These are phyloP conservation scores for Dasysyrphus albostriatus DNA, from an alignment of 2,888 invertebrate genomes.

Conservation along the genomic window DNA sequence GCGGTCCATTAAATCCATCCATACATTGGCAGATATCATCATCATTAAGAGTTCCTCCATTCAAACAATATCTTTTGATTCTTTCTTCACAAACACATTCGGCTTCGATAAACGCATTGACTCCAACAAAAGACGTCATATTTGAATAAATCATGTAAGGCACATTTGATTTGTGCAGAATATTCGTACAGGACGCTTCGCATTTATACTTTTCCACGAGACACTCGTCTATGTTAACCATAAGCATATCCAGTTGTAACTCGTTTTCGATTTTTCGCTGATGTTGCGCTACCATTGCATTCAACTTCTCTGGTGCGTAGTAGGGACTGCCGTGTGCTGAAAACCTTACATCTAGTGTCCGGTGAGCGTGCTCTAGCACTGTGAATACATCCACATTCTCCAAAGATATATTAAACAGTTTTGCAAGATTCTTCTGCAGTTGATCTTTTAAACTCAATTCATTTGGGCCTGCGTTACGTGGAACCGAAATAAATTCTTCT, in stretches of 20 bases:
- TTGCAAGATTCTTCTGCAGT: constrained; percentile 86
- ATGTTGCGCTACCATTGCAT: constrained; percentile 91
- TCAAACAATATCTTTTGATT: constrained; percentile 87
- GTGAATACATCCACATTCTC: constrained; percentile 97
- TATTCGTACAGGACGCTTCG: constrained; percentile 91
- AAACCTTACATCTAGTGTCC: constrained; percentile 93
- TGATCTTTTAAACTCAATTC: constrained; percentile 82
- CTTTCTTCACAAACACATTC: constrained; percentile 88
- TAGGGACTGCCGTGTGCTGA: constrained; percentile 98
- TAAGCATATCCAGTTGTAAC: constrained; percentile 90
- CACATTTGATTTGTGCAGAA: constrained; percentile 88
- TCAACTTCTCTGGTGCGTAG: constrained; percentile 93
- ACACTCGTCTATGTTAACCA: constrained; percentile 97
- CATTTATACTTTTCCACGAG: constrained; percentile 90
- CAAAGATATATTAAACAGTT: constrained; percentile 90
- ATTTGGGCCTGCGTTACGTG: constrained; percentile 79
- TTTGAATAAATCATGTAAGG: constrained; percentile 96
- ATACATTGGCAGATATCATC: constrained; percentile 91
- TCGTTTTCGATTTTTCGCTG: constrained; percentile 89
- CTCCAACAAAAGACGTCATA: constrained; percentile 96
- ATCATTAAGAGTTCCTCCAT: constrained; percentile 89
- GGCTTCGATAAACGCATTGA: constrained; percentile 92
- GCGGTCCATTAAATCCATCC: constrained; percentile 91
- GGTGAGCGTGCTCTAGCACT: constrained; percentile 88
- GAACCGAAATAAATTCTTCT: constrained; percentile 91